Percentiles rank a stretch among this genome's conserved stretches.
phyloP scores from a whole-genome alignment of 2,888 invertebrate species.

The Agonum fuliginosum region DNA sequence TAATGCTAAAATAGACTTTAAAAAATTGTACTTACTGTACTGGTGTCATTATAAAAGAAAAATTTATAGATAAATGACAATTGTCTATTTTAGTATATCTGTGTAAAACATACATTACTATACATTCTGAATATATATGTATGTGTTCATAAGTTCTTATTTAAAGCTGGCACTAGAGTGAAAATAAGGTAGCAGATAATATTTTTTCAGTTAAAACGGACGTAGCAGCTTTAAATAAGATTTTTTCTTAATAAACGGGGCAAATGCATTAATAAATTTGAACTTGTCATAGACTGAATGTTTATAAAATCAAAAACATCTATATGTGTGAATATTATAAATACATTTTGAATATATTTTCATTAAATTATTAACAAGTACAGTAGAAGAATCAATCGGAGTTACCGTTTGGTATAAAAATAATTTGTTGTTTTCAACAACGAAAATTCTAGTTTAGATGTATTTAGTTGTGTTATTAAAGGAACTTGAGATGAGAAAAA shows the following conservation, averaged over 20 bases:
- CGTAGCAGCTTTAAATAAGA: conserved; percentile 40
- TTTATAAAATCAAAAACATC: conserved; percentile 51
- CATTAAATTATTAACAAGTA: conserved; percentile 26
- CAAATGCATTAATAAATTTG: conserved; percentile 21
- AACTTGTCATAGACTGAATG: conserved; percentile 52
- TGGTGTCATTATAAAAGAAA: conserved; percentile 1
- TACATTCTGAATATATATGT: conserved; percentile 34
- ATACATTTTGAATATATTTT: conserved; percentile 42
- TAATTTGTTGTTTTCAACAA: conserved; percentile 39
- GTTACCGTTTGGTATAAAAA: conserved; percentile 47
- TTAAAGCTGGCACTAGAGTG: conserved; percentile 37
- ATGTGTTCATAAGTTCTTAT: conserved; percentile 49
- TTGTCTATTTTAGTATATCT: conserved; percentile 45
- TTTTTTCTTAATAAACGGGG: not conserved
- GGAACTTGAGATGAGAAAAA: conserved; percentile 20
- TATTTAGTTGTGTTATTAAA: conserved; percentile 16
- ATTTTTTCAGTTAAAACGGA: conserved; percentile 7
- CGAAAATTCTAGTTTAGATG: conserved; percentile 24
- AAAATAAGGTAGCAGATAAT: not conserved
- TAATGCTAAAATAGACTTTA: conserved; percentile 39
- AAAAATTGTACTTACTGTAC: conserved; percentile 16
- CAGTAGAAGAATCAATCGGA: conserved; percentile 42
- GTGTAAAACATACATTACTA: conserved; percentile 7
- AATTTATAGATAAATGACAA: not conserved
- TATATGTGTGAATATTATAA: conserved; percentile 39